phyloP scores from a whole-genome alignment of 2,113 vertebrate genomes.

The Oryzias curvinotus region DNA sequence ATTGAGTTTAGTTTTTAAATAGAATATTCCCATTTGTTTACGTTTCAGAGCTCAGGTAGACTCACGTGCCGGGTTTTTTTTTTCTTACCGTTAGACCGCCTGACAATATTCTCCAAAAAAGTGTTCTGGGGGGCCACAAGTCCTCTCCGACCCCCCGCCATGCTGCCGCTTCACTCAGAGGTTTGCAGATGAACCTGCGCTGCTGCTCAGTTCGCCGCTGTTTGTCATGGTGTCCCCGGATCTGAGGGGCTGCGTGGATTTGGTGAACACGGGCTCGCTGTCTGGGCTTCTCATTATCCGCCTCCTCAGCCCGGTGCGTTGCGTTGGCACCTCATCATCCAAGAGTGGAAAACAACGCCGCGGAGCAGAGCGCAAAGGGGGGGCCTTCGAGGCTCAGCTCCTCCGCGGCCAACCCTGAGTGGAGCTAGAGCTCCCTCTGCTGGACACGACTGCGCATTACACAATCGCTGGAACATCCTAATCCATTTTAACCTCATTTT shows the following conservation, averaged over 20 bases:
- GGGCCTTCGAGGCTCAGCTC: conserved; percentile 35
- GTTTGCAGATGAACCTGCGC: conserved; percentile 57
- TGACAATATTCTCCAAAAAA: conserved; percentile 95
- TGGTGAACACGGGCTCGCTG: conserved; percentile 21
- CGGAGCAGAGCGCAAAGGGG: conserved; percentile 16
- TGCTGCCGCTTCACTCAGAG: conserved; percentile 77
- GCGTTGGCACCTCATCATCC: conserved; percentile 57
- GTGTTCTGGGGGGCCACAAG: conserved; percentile 97
- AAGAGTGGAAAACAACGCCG: conserved; percentile 52
- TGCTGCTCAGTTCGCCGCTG: conserved; percentile 35
- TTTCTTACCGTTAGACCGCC: conserved; percentile 91
- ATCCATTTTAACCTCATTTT: too few species aligned
- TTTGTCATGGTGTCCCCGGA: conserved; percentile 77
- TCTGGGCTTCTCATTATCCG: conserved; percentile 32
- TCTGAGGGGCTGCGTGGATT: conserved; percentile 25
- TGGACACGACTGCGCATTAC: conserved; percentile 22
- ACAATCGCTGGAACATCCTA: too few species aligned
- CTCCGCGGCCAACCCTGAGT: neutral
- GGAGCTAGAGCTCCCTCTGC: conserved; percentile 56
- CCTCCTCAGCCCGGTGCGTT: conserved; percentile 46
- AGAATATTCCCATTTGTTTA: neutral
- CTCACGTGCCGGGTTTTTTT: neutral
- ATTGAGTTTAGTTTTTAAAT: neutral
- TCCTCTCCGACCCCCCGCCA: conserved; percentile 93
- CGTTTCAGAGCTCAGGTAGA: neutral